A percentile compares a stretch with the other conserved stretches of the same genome.
phyloP scores from a whole-genome alignment of 2,113 vertebrate species.

The Acrocephalus kingi region DNA sequence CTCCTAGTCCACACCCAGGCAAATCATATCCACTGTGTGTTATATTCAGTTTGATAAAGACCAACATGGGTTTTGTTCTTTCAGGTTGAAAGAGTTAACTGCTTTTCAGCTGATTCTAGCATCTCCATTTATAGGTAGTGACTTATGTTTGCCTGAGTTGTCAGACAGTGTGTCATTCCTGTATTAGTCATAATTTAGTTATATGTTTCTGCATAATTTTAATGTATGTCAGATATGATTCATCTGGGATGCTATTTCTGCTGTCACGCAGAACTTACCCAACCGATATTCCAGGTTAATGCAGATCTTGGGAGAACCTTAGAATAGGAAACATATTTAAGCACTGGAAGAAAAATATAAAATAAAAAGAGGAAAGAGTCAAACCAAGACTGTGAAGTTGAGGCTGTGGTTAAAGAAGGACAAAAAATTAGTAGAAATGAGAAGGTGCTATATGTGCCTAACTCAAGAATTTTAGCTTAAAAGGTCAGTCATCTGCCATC shows the following conservation, averaged over 20 bases:
- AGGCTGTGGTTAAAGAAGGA: background rate
- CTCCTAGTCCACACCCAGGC: background rate
- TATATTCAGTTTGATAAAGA: background rate
- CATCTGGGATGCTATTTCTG: background rate
- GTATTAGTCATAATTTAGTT: slow-evolving; percentile 42
- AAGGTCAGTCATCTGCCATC: background rate
- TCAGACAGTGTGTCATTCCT: slow-evolving; percentile 30
- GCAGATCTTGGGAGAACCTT: background rate
- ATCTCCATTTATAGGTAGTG: background rate
- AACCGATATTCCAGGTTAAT: background rate
- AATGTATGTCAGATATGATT: slow-evolving; percentile 25
- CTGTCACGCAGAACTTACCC: background rate
- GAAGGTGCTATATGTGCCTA: background rate
- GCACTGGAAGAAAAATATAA: background rate
- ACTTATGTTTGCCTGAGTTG: background rate
- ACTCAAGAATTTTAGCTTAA: background rate
- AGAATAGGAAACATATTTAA: background rate
- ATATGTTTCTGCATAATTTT: slow-evolving; percentile 1
- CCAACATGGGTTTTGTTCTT: background rate
- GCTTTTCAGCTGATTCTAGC: background rate
- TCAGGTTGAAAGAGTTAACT: background rate
- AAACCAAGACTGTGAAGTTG: background rate
- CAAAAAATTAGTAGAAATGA: background rate
- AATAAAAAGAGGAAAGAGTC: background rate
- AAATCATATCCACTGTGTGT: background rate